Conservation (phyloP, 2,888 invertebrate species). For the Globia sparganii region DNA sequence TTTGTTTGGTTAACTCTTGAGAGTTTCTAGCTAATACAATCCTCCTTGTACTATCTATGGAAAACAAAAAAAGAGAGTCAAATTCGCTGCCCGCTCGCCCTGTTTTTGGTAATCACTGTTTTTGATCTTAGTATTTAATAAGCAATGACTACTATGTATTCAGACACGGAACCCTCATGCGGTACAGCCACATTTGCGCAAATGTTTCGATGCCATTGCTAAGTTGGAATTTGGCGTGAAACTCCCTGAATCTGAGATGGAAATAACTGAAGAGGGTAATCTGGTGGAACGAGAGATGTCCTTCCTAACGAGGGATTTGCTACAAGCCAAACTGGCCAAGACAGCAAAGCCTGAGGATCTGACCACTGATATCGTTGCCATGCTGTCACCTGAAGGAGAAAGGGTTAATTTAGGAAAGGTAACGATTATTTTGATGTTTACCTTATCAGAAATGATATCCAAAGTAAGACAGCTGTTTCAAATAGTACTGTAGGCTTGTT, state of each 20-base stretch:
- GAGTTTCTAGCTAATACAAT: neutral
- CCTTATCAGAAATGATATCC: neutral
- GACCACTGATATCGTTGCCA: conserved; percentile 96
- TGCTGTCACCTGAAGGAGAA: conserved; percentile 97
- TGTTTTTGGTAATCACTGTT: neutral
- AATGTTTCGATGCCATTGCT: conserved; percentile 96
- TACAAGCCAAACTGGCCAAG: conserved; percentile 84
- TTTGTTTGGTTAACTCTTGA: neutral
- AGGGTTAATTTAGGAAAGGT: conserved; percentile 94
- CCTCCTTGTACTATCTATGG: too few species aligned
- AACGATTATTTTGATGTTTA: conserved; percentile 1
- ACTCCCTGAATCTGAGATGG: conserved; percentile 87
- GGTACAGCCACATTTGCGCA: conserved; percentile 96
- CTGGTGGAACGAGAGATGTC: conserved; percentile 86
- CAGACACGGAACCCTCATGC: conserved; percentile 96
- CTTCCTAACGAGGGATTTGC: conserved; percentile 80
- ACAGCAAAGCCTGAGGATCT: conserved; percentile 86
- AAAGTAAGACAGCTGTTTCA: neutral
- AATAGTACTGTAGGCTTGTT: neutral
- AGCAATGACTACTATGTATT: neutral
- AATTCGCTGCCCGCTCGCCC: neutral
- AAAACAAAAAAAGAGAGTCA: neutral
- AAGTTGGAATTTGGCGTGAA: conserved; percentile 94
- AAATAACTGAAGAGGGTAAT: conserved; percentile 88
- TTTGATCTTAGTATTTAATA: neutral